Conservation (phyloP, 2,113 vertebrate species). For the Aythya baeri region DNA sequence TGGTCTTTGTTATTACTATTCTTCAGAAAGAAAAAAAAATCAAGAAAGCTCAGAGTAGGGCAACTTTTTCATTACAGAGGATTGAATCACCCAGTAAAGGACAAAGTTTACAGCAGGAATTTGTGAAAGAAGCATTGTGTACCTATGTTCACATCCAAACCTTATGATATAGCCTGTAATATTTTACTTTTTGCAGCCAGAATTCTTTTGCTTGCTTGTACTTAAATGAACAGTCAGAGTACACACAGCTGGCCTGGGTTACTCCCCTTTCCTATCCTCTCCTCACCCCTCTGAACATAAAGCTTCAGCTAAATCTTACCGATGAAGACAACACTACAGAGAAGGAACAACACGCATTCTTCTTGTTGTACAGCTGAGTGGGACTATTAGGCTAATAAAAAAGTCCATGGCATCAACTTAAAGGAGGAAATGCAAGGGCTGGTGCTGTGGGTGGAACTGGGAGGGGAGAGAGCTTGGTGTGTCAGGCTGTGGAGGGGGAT, state of each 20-base stretch:
- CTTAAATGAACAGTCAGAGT: neutral
- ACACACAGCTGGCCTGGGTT: neutral
- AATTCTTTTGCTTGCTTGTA: neutral
- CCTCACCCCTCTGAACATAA: neutral
- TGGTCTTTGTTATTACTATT: conserved; percentile 3
- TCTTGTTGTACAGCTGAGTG: neutral
- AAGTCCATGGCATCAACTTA: neutral
- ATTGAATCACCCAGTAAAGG: conserved; percentile 11
- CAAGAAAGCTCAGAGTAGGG: conserved; percentile 29
- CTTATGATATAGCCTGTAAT: neutral
- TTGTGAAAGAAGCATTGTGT: conserved; percentile 29
- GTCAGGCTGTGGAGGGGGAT: neutral
- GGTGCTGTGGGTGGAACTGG: neutral
- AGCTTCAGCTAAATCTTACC: neutral
- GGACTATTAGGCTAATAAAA: neutral
- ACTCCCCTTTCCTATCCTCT: neutral
- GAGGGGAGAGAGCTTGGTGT: neutral
- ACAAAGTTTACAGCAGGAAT: conserved; percentile 25
- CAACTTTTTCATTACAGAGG: conserved; percentile 39
- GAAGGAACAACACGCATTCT: neutral
- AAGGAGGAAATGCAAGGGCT: neutral
- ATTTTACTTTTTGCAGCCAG: neutral
- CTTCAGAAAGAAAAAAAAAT: neutral
- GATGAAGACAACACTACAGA: neutral
- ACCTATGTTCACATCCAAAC: neutral